Percentiles rank a stretch among this genome's conserved stretches.
These are phyloP conservation scores for fruit fly (Drosophila melanogaster) DNA, from an alignment of 1,140 invertebrate genomes.

Conservation along the genomic window DNA sequence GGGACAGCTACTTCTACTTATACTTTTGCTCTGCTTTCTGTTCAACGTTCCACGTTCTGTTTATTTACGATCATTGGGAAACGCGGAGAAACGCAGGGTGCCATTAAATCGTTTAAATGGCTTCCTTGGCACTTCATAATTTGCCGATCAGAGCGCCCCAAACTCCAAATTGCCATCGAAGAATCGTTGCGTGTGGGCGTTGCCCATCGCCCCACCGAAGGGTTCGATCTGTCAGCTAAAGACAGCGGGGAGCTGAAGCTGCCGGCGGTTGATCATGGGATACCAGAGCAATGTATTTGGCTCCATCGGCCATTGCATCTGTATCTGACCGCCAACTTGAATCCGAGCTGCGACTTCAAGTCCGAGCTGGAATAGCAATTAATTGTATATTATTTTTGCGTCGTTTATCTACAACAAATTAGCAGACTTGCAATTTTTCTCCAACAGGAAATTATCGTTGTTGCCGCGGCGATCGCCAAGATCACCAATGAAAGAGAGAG, in stretches of 20 bases:
- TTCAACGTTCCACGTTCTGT: conserved; percentile 39
- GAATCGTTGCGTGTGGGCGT: conserved; percentile 73
- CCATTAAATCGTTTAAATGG: conserved; percentile 82
- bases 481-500: conserved; percentile 37
- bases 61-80: conserved; percentile 73
- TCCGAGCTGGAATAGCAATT: conserved; percentile 64
- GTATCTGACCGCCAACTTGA: conserved; percentile 36
- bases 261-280: conserved; percentile 30
- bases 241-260: conserved; percentile 38
- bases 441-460: conserved; percentile 75
- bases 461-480: conserved; percentile 54
- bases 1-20: conserved; percentile 13
- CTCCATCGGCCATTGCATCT: conserved; percentile 35
- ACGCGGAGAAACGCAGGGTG: conserved; percentile 57
- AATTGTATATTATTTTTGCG: conserved; percentile 81
- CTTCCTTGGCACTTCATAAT: conserved; percentile 81
- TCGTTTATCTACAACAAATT: conserved; percentile 80
- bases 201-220: conserved; percentile 55
- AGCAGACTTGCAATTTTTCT: conserved; percentile 80
- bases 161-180: conserved; percentile 64
- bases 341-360: conserved; percentile 31
- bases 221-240: conserved; percentile 37
- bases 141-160: conserved; percentile 78
- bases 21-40: background rate
- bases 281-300: conserved; percentile 19